Evolutionary conservation across 2,888 invertebrate genomes (phyloP), one percentile per base, ranked within the genome.

Genomic region (Drosophila yooni): DNA sequence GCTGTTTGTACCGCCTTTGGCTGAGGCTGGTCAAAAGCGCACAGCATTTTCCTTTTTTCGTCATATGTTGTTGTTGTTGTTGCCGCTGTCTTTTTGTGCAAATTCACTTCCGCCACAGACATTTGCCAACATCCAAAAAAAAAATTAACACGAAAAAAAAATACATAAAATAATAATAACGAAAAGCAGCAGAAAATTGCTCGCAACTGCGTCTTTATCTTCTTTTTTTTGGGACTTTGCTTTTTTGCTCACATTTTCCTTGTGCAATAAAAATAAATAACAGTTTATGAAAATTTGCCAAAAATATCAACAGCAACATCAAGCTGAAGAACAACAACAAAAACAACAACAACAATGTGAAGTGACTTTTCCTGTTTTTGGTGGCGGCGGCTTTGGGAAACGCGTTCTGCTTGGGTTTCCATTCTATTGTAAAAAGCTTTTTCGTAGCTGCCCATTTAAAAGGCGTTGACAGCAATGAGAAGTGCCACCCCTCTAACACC

Each of bases 231-330:
- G 21, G 29, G 43, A 3, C 48, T 68, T 53, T 21, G 5, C 64
- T 48, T 59, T 69, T 75, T 71, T 71, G 69, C 73, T 63, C 66
- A 66, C 61, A 76, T 80, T 89, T 84, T 83, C 74, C 75, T 85
- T 79, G 77, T 89, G 90, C 84, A 78, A 87, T 87, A 79, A 81
- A 87, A 82, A 89, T 89, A 90, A 89, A 83, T 87, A 87, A 83
- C 79, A 87, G 89, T 90, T 87, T 87, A 89, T 90, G 90, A 89
- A 88, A 87, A 90, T 88, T 88, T 88, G 87, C 89, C 87, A 87
- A 87, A 89, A 89, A 89, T 88, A 88, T 83, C 81, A 87, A 77
- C 83, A 83, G 66, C 61, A 65, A 58, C 67, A 80, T 64, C 64
- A 66, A 70, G 56, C 59, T 33, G 50, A 71, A 43, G 38, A 65